Conservation (phyloP, 2,113 vertebrate genomes). For the Leptocoma aspasia region DNA sequence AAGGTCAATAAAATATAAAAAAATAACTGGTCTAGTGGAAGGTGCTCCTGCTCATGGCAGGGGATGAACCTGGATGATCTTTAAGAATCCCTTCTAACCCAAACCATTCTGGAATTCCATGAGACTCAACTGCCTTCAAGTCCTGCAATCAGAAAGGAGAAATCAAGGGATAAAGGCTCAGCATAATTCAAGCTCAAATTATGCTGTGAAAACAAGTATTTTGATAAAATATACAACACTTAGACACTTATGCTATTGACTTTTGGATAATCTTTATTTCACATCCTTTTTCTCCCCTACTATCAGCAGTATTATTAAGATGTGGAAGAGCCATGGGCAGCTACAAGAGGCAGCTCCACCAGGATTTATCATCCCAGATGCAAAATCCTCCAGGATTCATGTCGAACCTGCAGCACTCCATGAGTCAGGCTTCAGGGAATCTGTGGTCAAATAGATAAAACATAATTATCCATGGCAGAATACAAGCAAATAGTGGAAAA, state of each 20-base stretch:
- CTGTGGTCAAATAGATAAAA: neutral
- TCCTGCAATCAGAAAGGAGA: neutral
- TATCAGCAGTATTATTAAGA: neutral
- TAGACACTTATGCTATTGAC: neutral
- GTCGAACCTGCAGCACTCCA: fast-evolving
- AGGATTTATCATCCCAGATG: neutral
- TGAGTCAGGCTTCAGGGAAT: neutral
- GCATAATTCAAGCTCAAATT: neutral
- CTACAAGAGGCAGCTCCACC: neutral
- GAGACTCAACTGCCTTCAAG: neutral
- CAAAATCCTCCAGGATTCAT: neutral
- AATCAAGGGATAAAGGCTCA: neutral
- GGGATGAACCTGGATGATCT: neutral
- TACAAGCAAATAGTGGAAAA: neutral
- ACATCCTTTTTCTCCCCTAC: fast-evolving
- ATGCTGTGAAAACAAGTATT: neutral
- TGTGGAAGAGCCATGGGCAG: neutral
- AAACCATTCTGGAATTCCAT: neutral
- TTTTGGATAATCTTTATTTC: neutral
- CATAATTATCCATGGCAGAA: neutral
- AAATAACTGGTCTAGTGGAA: neutral
- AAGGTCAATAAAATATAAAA: neutral
- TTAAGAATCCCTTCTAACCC: no score
- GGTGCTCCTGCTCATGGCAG: neutral
- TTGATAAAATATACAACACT: neutral